These are phyloP conservation scores for human DNA, from an alignment of 2,113 vertebrate species.

Conservation along the genomic window GRCh38 chr1:22322001-22322500, in stretches of 20 bases:
- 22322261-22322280: background rate
- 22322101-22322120: too few relatives aligned
- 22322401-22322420: background rate
- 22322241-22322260: background rate
- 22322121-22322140: background rate
- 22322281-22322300: background rate
- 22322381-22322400: background rate
- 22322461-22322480: background rate
- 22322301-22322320: too few relatives aligned
- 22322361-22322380: too few relatives aligned
- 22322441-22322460: background rate
- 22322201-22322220: background rate
- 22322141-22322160: background rate
- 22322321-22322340: background rate
- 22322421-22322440: background rate
- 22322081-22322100: too few relatives aligned
- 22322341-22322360: background rate
- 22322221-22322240: background rate
- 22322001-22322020: background rate
- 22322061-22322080: background rate
- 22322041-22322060: too few relatives aligned
- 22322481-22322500: background rate
- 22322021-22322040: background rate
- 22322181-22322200: background rate
- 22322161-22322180: background rate